Evolutionary conservation across 1,140 invertebrate species (phyloP).

Genomic region (Lasioglossum baleicum): DNA sequence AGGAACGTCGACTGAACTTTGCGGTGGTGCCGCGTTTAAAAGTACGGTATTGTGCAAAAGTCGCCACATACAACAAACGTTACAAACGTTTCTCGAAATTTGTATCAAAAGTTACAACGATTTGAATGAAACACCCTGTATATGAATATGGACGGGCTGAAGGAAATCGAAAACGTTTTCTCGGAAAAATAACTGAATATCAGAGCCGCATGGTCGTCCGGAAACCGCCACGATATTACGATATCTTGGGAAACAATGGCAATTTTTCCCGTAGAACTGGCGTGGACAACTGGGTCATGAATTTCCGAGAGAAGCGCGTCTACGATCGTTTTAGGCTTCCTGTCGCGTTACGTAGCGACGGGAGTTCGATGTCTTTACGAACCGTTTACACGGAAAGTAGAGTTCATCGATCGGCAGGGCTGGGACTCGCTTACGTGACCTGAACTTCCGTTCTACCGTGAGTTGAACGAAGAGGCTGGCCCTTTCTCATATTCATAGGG

Average conservation of each 20-base stretch:
- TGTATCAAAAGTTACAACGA: too few species aligned
- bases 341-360: constrained; percentile 13
- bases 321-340: constrained; percentile 23
- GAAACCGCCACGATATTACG: too few species aligned
- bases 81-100: too few species aligned
- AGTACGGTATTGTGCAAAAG: too few species aligned
- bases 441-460: constrained; percentile 58
- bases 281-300: constrained; percentile 11
- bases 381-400: constrained; percentile 61
- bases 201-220: too few species aligned
- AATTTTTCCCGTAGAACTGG: too few species aligned
- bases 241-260: too few species aligned
- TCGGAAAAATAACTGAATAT: too few species aligned
- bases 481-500: constrained; percentile 62
- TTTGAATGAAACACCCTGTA: too few species aligned
- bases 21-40: neutral
- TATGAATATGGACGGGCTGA: too few species aligned
- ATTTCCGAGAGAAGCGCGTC: constrained; percentile 2
- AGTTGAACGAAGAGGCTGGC: constrained; percentile 46
- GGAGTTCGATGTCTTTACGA: constrained; percentile 36
- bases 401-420: constrained; percentile 54
- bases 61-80: too few species aligned
- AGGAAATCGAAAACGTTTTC: too few species aligned
- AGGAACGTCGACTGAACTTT: neutral
- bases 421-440: constrained; percentile 57